Base-by-base conservation (phyloP, 35 echinoderm and acorn worm genomes). In the Apostichopus californicus region DNA sequence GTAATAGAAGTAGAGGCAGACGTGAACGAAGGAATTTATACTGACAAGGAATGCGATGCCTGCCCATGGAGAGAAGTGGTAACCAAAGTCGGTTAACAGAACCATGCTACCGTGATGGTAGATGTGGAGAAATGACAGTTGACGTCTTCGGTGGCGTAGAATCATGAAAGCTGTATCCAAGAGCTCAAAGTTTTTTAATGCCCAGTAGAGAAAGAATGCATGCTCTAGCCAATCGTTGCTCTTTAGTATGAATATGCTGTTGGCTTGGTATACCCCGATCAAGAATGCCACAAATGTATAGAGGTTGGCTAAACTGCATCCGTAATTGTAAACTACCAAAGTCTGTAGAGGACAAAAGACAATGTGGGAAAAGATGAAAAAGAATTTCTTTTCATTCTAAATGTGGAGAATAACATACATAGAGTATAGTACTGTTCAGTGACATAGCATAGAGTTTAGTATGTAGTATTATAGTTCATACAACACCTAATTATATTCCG, bases 1-100 rank as follows among this genome's bases (percentile, higher is more conserved):
- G 22, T 98, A 98, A 87, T 98, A 98, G 66, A 90, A 96, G 78
- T 98, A 98, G 2, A 98, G 87, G 21, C 97, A 98, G 10, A 98
- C 91, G 72, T 98, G 97, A 14, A 98, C 93, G 55, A 98, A 96
- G 8, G 97, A 94, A 72, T 98, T 98, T 46, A 96, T 90, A 10
- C 84, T 46, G 22, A 98, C 86, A 3, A 87, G 83, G 77, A 98
- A 98, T 8, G 91, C 97, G 13, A 98, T 96, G 18, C 79, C 95
- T 3, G 94, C 93, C 93, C 95, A 98, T 5, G 96, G 94, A 55
- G 86, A 93, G 26, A 78, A 93, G 61, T 93, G 94, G 73, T 96
- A 98, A 1, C 92, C 91, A 79, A 96, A 98, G 59, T 98, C 97
- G n/a, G 95, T 91, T 14, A 98, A 87, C n/a, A 96, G 86, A 22